These are phyloP conservation scores for Rhabdomys dilectus DNA, from an alignment of 2,113 vertebrate genomes.

Conservation along the genomic window DNA sequence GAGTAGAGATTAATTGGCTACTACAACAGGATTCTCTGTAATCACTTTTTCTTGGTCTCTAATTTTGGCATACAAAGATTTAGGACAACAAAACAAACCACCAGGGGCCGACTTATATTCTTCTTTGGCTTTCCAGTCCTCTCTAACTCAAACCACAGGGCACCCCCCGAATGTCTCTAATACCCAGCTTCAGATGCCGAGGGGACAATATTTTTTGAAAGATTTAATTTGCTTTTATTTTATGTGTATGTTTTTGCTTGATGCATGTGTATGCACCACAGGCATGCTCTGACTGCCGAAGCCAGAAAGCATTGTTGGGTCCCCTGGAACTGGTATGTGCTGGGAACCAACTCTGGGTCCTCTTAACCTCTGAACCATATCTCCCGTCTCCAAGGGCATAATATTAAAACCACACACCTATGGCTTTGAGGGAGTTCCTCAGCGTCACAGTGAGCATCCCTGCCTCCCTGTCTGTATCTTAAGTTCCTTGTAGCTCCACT, in stretches of 20 bases:
- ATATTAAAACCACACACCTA: not conserved
- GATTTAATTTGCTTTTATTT: not conserved
- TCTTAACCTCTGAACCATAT: not conserved
- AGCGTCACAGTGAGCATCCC: not conserved
- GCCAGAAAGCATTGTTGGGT: not conserved
- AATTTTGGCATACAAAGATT: slow-evolving; percentile 4
- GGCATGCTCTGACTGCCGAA: not conserved
- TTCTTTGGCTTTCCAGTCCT: not conserved
- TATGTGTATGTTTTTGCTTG: not conserved
- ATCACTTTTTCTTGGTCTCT: not conserved
- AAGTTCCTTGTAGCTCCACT: not conserved
- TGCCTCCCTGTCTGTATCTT: not conserved
- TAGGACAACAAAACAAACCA: not conserved
- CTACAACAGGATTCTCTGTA: not conserved
- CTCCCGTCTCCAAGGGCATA: not conserved
- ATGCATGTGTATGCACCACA: too few species aligned
- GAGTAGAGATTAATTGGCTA: too few species aligned
- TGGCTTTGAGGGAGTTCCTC: not conserved
- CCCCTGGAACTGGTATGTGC: not conserved
- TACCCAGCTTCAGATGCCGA: not conserved
- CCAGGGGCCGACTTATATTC: not conserved
- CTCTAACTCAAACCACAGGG: not conserved
- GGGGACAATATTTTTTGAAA: not conserved
- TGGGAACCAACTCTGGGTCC: too few species aligned
- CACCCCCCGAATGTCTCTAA: not conserved